These are phyloP conservation scores for Frankliniella fusca DNA, from an alignment of 2,888 invertebrate species.

Conservation along the genomic window DNA sequence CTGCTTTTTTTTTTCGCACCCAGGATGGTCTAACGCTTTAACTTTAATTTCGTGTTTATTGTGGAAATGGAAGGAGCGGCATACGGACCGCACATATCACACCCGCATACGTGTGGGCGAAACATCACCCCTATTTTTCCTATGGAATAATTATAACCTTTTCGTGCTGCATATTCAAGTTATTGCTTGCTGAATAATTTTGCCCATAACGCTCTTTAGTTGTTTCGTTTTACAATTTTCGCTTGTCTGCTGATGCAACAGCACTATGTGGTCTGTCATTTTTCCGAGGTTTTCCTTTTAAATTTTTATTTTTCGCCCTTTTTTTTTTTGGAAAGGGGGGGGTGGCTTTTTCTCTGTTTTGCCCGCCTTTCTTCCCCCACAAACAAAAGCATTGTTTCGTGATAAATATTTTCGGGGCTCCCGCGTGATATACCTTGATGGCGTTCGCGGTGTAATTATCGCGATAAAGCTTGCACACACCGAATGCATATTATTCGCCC, in stretches of 20 bases:
- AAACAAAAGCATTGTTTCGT: slow-evolving; percentile 9
- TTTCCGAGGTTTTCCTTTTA: neutral
- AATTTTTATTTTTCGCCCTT: neutral
- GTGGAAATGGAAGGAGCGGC: neutral
- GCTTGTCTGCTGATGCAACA: no score
- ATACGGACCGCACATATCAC: no score
- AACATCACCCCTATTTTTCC: no score
- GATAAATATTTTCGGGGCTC: neutral
- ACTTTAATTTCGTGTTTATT: neutral
- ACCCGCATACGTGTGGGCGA: no score
- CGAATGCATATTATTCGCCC: neutral
- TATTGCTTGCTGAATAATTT: no score
- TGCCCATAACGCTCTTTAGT: no score
- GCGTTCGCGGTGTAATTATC: slow-evolving; percentile 1
- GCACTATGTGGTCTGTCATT: neutral
- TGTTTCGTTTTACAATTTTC: no score
- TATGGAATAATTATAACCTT: no score
- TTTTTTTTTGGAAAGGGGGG: no score
- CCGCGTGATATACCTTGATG: neutral
- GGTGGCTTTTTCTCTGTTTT: neutral
- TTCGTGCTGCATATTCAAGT: no score
- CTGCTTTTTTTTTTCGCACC: neutral
- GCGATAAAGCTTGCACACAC: neutral
- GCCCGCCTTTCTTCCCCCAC: neutral
- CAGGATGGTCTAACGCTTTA: neutral